These are phyloP conservation scores for Megathymus violae DNA, from an alignment of 1,140 invertebrate genomes.

Conservation along the genomic window DNA sequence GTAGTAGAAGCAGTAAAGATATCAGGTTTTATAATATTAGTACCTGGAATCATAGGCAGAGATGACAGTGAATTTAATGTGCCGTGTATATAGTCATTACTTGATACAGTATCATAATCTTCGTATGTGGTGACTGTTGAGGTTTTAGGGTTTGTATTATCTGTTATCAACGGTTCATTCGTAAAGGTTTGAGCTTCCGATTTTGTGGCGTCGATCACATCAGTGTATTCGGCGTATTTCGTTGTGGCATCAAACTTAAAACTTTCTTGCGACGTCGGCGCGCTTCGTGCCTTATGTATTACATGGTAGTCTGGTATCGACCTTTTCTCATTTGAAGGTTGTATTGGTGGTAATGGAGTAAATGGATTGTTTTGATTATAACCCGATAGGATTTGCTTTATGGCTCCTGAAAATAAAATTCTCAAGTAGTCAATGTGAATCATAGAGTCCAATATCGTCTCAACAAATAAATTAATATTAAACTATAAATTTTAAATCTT, in stretches of 20 bases:
- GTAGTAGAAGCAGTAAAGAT: not conserved
- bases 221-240: not conserved
- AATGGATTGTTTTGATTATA: conserved; percentile 1
- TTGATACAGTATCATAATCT: not conserved
- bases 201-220: not conserved
- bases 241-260: not conserved
- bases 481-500: too few relatives aligned
- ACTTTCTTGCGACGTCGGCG: not conserved
- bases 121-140: not conserved
- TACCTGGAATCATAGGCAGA: not conserved
- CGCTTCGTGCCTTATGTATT: not conserved
- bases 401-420: not conserved
- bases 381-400: not conserved
- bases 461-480: too few relatives aligned
- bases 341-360: not conserved
- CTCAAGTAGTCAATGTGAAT: not conserved
- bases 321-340: not conserved
- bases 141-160: not conserved
- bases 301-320: not conserved
- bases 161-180: not conserved
- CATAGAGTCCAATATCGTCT: too few relatives aligned
- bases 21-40: too few relatives aligned
- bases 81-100: not conserved
- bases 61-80: not conserved
- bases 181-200: not conserved